These are phyloP conservation scores for Sympetrum striolatum DNA, from an alignment of 2,888 invertebrate genomes.

Conservation along the genomic window DNA sequence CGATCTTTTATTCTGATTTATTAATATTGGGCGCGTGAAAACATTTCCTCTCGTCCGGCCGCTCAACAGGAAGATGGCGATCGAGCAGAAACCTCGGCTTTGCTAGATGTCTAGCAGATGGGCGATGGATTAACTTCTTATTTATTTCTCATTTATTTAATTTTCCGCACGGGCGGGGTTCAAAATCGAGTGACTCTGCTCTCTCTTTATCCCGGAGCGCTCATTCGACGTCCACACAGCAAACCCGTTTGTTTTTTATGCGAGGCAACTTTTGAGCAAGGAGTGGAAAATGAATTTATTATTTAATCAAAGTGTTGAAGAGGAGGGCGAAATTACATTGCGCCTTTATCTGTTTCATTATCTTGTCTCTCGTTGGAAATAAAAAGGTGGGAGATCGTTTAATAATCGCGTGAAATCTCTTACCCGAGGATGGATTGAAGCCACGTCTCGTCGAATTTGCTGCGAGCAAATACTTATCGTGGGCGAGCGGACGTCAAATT, in stretches of 20 bases:
- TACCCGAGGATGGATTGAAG: not conserved
- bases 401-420: not conserved
- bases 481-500: too few relatives aligned
- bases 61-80: not conserved
- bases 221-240: not conserved
- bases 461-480: too few relatives aligned
- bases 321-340: not conserved
- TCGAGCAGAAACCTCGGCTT: not conserved
- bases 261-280: not conserved
- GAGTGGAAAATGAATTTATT: not conserved
- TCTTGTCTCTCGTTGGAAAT: not conserved
- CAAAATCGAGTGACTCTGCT: not conserved
- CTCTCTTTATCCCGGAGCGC: not conserved
- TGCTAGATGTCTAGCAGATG: not conserved
- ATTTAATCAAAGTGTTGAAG: not conserved
- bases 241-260: not conserved
- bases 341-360: not conserved
- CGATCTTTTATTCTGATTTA: not conserved
- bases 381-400: not conserved
- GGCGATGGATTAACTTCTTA: not conserved
- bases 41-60: not conserved
- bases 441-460: too few relatives aligned
- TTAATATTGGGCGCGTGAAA: not conserved
- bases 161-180: not conserved
- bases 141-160: not conserved